Conservation (phyloP, 2,797 vertebrate genomes). For the Hirundo rustica region DNA sequence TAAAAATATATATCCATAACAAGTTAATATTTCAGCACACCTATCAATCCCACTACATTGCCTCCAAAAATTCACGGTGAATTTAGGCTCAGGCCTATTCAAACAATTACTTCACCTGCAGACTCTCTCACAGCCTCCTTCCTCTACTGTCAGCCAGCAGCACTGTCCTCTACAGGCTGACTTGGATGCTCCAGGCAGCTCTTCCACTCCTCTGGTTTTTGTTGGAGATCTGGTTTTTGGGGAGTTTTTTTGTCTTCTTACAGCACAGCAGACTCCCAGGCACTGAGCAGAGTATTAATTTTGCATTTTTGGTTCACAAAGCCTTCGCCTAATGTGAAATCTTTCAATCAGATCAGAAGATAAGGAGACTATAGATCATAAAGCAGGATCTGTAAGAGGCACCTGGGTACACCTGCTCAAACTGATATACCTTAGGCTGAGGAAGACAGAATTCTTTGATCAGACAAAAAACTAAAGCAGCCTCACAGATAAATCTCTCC, state of each 20-base stretch:
- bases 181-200: background rate
- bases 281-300: background rate
- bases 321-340: background rate
- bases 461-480: background rate
- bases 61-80: background rate
- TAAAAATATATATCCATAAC: background rate
- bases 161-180: background rate
- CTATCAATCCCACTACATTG: background rate
- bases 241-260: background rate
- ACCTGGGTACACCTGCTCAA: background rate
- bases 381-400: background rate
- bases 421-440: background rate
- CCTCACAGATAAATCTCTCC: background rate
- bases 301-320: background rate
- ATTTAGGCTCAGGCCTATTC: background rate
- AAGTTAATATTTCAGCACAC: constrained; percentile 4
- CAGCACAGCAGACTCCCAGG: background rate
- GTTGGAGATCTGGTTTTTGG: background rate
- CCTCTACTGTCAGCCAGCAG: background rate
- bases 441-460: constrained; percentile 11
- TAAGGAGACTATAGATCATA: background rate
- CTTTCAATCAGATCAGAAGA: background rate
- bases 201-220: background rate
- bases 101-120: background rate
- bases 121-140: background rate